These are phyloP conservation scores for Paratrypauchen microcephalus DNA, from an alignment of 2,797 vertebrate genomes.

Conservation along the genomic window DNA sequence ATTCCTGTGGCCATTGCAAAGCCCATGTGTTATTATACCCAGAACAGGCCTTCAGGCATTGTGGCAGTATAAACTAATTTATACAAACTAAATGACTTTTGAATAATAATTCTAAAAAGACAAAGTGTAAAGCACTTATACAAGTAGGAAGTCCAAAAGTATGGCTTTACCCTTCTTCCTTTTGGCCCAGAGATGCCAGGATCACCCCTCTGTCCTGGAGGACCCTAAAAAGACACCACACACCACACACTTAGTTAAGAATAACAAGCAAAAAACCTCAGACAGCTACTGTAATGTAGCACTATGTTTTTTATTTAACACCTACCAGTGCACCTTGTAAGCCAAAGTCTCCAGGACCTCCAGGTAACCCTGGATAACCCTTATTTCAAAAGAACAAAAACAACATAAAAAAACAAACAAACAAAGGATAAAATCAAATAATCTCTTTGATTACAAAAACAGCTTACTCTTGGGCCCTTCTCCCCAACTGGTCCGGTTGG, in stretches of 20 bases:
- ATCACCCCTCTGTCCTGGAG: conserved; percentile 82
- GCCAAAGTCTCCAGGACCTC: conserved; percentile 84
- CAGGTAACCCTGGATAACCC: conserved; percentile 91
- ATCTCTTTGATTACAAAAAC: not conserved
- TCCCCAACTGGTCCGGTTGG: conserved; percentile 88
- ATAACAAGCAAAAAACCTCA: not conserved
- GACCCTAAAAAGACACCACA: conserved; percentile 76
- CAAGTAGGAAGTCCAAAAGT: not conserved
- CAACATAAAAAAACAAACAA: conserved; percentile 7
- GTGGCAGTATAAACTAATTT: too few relatives aligned
- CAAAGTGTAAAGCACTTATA: not conserved
- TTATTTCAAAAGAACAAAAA: conserved; percentile 61
- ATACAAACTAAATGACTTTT: too few relatives aligned
- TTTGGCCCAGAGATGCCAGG: conserved; percentile 84
- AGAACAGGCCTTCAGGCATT: not conserved
- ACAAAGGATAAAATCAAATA: not conserved
- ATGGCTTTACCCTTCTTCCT: conserved; percentile 86
- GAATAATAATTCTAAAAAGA: too few relatives aligned
- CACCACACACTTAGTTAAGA: not conserved
- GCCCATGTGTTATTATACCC: not conserved
- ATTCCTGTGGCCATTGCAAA: too few relatives aligned
- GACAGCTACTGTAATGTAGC: not conserved
- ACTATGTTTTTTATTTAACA: conserved; percentile 37
- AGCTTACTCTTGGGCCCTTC: conserved; percentile 87
- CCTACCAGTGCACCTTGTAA: conserved; percentile 87